Evolutionary conservation across 2,888 invertebrate genomes (phyloP), one percentile per base, ranked within the genome.

Genomic region (Cerceris rybyensis): DNA sequence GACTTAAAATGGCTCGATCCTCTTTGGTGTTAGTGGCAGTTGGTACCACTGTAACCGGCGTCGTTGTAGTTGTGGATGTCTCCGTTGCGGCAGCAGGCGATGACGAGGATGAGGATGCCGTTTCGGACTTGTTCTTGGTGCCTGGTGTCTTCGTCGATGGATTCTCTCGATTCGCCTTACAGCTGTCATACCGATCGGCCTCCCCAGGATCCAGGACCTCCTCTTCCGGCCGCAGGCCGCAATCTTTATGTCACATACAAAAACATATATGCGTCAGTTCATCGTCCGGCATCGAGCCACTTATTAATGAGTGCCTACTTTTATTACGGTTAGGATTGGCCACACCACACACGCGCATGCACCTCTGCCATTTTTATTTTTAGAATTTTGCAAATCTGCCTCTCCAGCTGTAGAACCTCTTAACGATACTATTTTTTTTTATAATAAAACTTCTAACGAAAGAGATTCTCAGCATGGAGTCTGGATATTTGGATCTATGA

Each of bases 171-270:
- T 88, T 89, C 85, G 84, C 87, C 82, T 88, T 86, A 74, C 88
- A 86, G 80, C 88, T 90, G 71, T 59, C 50, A 71, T 79, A 79
- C 17, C 52, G 70, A 49, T 71, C 58, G 61, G 88, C 88, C 75
- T 89, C 91, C 83, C 80, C 92, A 70, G 91, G 92, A 80, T 93
- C 93, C 86, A 93, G 91, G 83, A 93, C 92, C 91, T 93, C 93
- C 91, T 93, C 93, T 92, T 93, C 93, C 91, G 92, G 86, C 75
- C 80, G 85, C 86, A 86, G 83, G 82, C 87, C 86, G 90, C 89
- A 84, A 91, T 92, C 91, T 92, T 92, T 88, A 89, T 86, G 78
- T 88, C 86, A 90, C 87, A 91, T 82, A 91, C 85, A 90, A 90
- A 85, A 91, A 91, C 74, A 90, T 80, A 89, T 79, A 80, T 85